These are phyloP conservation scores for Hirtodrosophila trivittata DNA, from an alignment of 2,888 invertebrate species.

Conservation along the genomic window DNA sequence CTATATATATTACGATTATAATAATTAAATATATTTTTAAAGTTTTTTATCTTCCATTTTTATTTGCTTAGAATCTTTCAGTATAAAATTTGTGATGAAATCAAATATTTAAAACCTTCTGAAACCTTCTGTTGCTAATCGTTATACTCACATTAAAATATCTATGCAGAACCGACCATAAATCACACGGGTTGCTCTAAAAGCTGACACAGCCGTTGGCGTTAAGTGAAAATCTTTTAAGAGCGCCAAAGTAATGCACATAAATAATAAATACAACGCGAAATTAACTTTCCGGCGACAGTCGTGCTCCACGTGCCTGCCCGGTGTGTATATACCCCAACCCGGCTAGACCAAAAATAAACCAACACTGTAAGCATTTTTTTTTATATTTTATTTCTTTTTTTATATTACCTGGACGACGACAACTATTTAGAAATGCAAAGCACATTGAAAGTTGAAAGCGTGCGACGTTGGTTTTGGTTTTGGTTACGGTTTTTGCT, in stretches of 20 bases:
- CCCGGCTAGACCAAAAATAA: constrained; percentile 28
- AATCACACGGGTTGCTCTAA: constrained; percentile 41
- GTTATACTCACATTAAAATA: constrained; percentile 23
- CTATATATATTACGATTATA: too few relatives aligned
- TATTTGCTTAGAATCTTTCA: too few relatives aligned
- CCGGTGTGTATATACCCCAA: constrained; percentile 26
- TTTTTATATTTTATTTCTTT: background rate
- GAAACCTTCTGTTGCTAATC: constrained; percentile 27
- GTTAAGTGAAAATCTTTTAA: constrained; percentile 72
- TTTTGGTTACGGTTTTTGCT: constrained; percentile 61
- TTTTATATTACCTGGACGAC: constrained; percentile 44
- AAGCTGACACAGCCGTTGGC: constrained; percentile 41
- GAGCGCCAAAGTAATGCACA: constrained; percentile 68
- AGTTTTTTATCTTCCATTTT: too few relatives aligned
- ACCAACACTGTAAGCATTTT: constrained; percentile 13
- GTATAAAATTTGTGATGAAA: too few relatives aligned
- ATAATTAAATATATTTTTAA: too few relatives aligned
- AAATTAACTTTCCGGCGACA: constrained; percentile 75
- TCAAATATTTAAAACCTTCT: constrained; percentile 8
- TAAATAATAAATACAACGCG: constrained; percentile 74
- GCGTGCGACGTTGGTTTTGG: constrained; percentile 54
- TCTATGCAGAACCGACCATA: constrained; percentile 33
- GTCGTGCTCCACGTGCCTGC: constrained; percentile 59
- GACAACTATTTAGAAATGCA: constrained; percentile 79
- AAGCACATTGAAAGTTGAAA: constrained; percentile 77